Base-by-base conservation (phyloP, 2,113 vertebrate species). In the Maccullochella peelii region DNA sequence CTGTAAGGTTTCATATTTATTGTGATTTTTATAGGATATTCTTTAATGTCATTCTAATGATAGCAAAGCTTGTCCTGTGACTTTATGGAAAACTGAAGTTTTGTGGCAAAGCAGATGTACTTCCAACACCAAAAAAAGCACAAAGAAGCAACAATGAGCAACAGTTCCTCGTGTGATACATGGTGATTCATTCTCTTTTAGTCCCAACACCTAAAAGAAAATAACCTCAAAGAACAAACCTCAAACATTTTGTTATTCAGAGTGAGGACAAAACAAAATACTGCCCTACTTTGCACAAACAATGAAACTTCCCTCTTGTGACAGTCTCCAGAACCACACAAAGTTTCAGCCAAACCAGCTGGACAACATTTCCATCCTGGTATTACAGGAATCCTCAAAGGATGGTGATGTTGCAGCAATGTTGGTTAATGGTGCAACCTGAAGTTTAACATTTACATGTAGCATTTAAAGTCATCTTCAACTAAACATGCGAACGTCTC, bases 341-440 rank as follows among this genome's bases (percentile, higher is more conserved):
- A 79, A 66, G 89, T 90, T 90, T 93, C 86, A 81, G 73, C 70
- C 79, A 80, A 93, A 93, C 92, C 85, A 80, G 92, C 84, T 58
- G 21, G 77, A 75, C 91, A 42, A 76, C 84, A 86, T 85, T 90
- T 71, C 33, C 57, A 20, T 54, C 23, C 63, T 80, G 83, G 82
- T 47, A 92, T 92, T 89, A 77, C 40, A 89, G 76, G 63, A 93
- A 93, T 92, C 80, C 72, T 71, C 36, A 38, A 42, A 38, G 36
- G 18, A 73, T 1, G 25, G 54, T 30, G 57, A 67, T 70, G 76
- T 52, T n/a, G 77, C 70, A 76, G 83, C 52, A 54, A 20, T 3
- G 18, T 15, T 25, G 14, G 47, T 85, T 50, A 75, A 88, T 36
- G 54, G 8, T 16, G 44, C 33, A 79, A 79, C 57, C 49, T 50